Evolutionary conservation across 2,888 invertebrate genomes (phyloP).

Genomic region (Epinotia bilunana): DNA sequence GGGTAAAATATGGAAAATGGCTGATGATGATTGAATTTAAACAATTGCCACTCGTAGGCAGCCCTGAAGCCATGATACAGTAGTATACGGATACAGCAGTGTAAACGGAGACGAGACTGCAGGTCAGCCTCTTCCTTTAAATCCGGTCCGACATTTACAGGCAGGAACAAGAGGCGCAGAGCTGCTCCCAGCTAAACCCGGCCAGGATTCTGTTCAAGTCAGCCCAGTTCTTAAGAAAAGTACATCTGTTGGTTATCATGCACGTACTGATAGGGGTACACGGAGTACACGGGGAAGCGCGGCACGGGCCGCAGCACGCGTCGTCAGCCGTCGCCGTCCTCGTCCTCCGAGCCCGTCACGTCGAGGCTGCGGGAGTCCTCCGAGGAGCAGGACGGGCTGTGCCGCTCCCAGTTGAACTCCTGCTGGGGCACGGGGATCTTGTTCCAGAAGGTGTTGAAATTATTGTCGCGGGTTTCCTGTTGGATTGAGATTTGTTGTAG

Average conservation of each 20-base stretch:
- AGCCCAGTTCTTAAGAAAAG: conserved; percentile 62
- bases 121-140: no score
- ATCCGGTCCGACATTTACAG: no score
- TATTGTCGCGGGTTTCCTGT: conserved; percentile 73
- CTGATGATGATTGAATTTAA: neutral
- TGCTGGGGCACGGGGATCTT: conserved; percentile 73
- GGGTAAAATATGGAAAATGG: no score
- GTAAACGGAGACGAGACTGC: no score
- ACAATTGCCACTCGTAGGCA: neutral
- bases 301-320: conserved; percentile 82
- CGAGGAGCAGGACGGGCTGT: conserved; percentile 74
- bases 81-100: no score
- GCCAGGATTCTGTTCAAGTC: neutral
- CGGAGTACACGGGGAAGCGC: conserved; percentile 72
- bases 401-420: conserved; percentile 71
- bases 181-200: neutral
- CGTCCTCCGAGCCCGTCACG: conserved; percentile 82
- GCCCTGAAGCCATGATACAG: neutral
- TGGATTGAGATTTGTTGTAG: neutral
- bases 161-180: no score
- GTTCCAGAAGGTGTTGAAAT: conserved; percentile 80
- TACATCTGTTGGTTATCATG: conserved; percentile 69
- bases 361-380: conserved; percentile 81
- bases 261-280: conserved; percentile 69
- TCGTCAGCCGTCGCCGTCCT: conserved; percentile 77